These are phyloP conservation scores for Melikaiella ostensackeni DNA, from an alignment of 2,888 invertebrate genomes.

Conservation along the genomic window DNA sequence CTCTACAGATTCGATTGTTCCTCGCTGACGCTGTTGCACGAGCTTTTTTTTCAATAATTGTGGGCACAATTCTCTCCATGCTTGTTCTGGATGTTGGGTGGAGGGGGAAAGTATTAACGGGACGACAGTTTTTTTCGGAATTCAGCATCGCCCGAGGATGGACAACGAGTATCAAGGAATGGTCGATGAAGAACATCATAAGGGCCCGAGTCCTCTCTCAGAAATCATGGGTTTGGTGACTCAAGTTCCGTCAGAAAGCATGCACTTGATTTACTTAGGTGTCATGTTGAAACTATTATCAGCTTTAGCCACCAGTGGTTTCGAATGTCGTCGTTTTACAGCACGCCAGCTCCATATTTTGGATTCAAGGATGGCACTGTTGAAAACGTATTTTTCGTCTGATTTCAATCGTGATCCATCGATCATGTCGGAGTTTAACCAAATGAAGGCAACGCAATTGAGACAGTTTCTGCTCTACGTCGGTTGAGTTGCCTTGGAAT, in stretches of 20 bases:
- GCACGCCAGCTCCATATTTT: background rate
- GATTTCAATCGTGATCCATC: constrained; percentile 46
- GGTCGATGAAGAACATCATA: constrained; percentile 5
- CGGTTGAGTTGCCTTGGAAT: constrained; percentile 9
- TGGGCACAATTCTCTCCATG: constrained; percentile 37
- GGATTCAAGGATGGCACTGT: constrained; percentile 26
- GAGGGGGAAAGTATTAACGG: background rate
- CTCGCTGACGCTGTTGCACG: constrained; percentile 44
- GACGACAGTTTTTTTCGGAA: constrained; percentile 26
- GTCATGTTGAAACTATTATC: background rate
- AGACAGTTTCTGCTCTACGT: constrained; percentile 45
- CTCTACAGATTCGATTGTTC: constrained; percentile 25
- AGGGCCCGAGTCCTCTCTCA: background rate
- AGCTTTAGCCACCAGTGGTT: background rate
- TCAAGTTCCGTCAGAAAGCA: constrained; percentile 1
- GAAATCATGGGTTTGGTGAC: constrained; percentile 12
- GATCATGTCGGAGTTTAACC: constrained; percentile 23
- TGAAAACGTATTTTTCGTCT: constrained; percentile 33
- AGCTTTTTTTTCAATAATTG: constrained; percentile 41
- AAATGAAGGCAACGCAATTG: constrained; percentile 45
- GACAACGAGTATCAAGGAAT: background rate
- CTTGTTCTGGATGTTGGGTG: constrained; percentile 43
- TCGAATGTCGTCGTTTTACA: background rate
- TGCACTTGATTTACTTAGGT: constrained; percentile 9
- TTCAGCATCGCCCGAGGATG: background rate